Evolutionary conservation across 30 jellyfish, hydroid and myxozoan genomes (phyloP), one percentile per base, ranked within the genome.

Genomic region (Catostylus mosaicus): DNA sequence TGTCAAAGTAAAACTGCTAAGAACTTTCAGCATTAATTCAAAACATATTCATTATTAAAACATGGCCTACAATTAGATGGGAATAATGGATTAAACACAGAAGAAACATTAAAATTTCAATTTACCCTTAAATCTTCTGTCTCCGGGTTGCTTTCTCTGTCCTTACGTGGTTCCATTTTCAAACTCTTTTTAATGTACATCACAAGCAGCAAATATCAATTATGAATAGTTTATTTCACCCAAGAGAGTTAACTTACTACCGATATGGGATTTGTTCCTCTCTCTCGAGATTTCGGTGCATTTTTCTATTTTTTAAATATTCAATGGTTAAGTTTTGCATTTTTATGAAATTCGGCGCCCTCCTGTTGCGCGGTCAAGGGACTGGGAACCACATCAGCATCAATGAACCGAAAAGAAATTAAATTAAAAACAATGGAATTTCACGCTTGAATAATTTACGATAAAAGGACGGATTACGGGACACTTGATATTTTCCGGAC

Each of bases 121-220:
- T 16, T 65, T 83, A 73, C 93, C 82, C 79, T 71, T 65, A 83
- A 46, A 33, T 83, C 86, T 30, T 71, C 82, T 9, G 93, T 70
- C 32, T 83, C 73, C 34, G 93, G 86, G n/a, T 71, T 33, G 1
- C 75, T 4, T 31, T 83, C 86, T 35, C 76, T 37, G 45, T 66
- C 79, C 27, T 70, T 83, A 67, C 78, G 71, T 60, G 86, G 80
- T 46, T 83, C 86, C 93, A 70, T 71, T 46, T 83, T 83, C 60
- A 54, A 61, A 65, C 47, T 30, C 73, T 35, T 70, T 52, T 67
- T 80, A 84, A 80, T 80, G 78, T 80, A 66, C 77, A 57, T 77
- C 34, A 50, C 70, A 12, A 33, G 26, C 52, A 26, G 24, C 30
- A 66, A 66, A 12, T 6, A n/a, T n/a, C n/a, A n/a, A n/a, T n/a